Percentiles rank a stretch among this genome's conserved stretches.
phyloP scores from a whole-genome alignment of 2,113 vertebrate genomes.

The Sinocyclocheilus anophthalmus region DNA sequence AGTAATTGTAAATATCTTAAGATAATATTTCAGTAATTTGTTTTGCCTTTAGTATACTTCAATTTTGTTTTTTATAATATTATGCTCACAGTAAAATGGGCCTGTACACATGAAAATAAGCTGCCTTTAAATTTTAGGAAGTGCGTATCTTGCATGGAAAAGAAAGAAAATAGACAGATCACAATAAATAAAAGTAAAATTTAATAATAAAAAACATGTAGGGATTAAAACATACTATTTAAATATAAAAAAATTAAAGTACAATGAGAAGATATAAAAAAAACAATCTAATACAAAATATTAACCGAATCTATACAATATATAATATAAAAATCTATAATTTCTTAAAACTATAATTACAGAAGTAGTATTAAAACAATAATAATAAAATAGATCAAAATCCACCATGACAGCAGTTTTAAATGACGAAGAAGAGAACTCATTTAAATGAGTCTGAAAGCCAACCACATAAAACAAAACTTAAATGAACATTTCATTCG shows the following conservation, averaged over 20 bases:
- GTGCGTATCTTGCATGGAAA: not conserved
- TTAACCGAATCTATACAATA: too few species aligned
- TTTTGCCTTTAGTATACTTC: not conserved
- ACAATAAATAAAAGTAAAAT: too few species aligned
- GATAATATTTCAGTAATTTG: not conserved
- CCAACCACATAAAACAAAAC: not conserved
- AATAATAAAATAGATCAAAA: not conserved
- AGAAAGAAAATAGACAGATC: too few species aligned
- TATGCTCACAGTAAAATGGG: not conserved
- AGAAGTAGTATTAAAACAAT: too few species aligned
- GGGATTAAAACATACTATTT: too few species aligned
- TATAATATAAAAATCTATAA: too few species aligned
- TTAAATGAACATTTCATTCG: constrained; percentile 55
- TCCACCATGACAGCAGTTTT: not conserved
- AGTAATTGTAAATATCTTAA: not conserved
- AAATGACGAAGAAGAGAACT: not conserved
- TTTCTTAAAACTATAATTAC: too few species aligned
- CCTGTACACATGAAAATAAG: not conserved
- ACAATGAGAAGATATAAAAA: too few species aligned
- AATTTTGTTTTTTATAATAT: not conserved
- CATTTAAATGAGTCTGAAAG: not conserved
- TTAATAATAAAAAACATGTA: too few species aligned
- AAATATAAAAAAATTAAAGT: too few species aligned
- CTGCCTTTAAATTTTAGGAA: not conserved
- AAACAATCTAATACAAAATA: too few species aligned